Conservation (phyloP, 2,888 invertebrate species). For the Tetheella fluctuosa region DNA sequence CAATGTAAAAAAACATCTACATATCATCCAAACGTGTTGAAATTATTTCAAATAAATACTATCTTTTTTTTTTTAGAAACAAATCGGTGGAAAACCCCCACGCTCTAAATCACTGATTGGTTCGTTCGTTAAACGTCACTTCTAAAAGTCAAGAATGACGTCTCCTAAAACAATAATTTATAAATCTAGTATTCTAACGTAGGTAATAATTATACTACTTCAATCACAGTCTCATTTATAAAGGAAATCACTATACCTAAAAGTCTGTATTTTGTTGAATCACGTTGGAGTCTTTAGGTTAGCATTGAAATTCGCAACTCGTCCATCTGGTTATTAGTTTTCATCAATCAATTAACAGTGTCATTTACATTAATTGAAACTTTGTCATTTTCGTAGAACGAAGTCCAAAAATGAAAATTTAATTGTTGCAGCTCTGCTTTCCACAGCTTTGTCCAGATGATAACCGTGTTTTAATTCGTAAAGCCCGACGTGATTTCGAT, state of each 20-base stretch:
- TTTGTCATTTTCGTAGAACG: not conserved
- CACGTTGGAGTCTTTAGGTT: constrained; percentile 50
- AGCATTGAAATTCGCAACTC: constrained; percentile 13
- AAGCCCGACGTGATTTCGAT: constrained; percentile 46
- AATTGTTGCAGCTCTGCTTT: constrained; percentile 3
- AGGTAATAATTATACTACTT: constrained; percentile 47
- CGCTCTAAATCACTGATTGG: constrained; percentile 3
- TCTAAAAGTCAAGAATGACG: not conserved
- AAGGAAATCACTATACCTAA: constrained; percentile 63
- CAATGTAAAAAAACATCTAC: not conserved
- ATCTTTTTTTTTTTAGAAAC: not conserved
- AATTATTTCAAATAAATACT: not conserved
- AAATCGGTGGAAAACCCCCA: not conserved
- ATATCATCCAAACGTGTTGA: not conserved
- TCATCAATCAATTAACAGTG: not conserved
- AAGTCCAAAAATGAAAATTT: constrained; percentile 3
- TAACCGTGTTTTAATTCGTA: constrained; percentile 22
- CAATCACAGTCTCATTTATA: constrained; percentile 79
- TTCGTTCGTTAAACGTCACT: not conserved
- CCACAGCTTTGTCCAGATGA: constrained; percentile 17
- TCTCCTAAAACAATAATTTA: not conserved
- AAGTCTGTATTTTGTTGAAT: constrained; percentile 52
- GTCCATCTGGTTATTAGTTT: not conserved
- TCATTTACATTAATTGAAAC: constrained; percentile 9
- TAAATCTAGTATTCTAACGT: not conserved